phyloP scores from a whole-genome alignment of 1,140 invertebrate species.

The Nymphalis io region DNA sequence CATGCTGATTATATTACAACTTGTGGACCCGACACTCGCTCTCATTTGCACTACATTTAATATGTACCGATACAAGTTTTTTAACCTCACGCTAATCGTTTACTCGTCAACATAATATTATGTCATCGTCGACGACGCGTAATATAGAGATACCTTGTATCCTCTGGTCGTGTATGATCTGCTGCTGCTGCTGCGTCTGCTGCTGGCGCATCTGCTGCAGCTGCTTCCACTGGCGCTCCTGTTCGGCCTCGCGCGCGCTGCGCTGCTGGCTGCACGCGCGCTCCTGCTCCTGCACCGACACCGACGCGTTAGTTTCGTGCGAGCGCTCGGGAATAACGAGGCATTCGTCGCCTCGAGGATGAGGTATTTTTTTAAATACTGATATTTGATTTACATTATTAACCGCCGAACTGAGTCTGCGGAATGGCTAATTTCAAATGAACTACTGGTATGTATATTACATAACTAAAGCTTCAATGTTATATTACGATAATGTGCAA shows the following conservation, averaged over 20 bases:
- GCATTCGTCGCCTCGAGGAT: not conserved
- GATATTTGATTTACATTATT: no score
- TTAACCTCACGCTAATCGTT: no score
- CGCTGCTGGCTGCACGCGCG: slow-evolving; percentile 68
- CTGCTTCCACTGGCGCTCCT: slow-evolving; percentile 93
- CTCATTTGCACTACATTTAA: not conserved
- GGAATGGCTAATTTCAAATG: no score
- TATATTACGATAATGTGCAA: no score
- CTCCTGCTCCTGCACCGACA: slow-evolving; percentile 64
- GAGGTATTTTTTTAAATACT: no score
- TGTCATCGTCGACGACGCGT: not conserved
- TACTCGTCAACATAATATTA: no score
- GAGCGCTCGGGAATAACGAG: not conserved
- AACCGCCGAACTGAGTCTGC: no score
- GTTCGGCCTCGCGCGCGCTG: slow-evolving; percentile 87
- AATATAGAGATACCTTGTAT: slow-evolving; percentile 82
- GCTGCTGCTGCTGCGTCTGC: slow-evolving; percentile 90
- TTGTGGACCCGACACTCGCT: not conserved
- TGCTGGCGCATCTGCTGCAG: slow-evolving; percentile 89
- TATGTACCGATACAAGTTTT: no score
- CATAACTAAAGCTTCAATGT: no score
- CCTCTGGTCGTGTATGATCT: slow-evolving; percentile 88
- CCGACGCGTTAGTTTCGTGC: not conserved
- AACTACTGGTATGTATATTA: no score
- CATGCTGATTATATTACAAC: not conserved